A percentile compares a stretch with the other conserved stretches of the same genome.
Conservation (phyloP, 1,140 invertebrate genomes). For the Adelges cooleyi region DNA sequence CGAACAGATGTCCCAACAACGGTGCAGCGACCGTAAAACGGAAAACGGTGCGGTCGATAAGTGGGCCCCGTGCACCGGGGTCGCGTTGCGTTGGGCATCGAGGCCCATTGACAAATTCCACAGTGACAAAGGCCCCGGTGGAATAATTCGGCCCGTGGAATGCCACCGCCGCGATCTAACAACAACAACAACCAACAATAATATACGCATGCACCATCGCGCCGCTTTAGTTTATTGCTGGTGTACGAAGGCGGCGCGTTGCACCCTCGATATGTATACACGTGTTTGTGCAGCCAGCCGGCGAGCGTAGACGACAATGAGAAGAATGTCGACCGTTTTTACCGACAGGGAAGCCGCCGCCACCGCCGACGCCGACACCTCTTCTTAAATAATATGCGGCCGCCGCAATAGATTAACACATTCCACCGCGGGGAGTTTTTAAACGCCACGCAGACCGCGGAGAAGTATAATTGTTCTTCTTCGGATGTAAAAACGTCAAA, state of each 20-base stretch:
- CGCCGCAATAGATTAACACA: constrained; percentile 3
- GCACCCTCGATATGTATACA: background rate
- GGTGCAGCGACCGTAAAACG: background rate
- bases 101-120: background rate
- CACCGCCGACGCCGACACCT: constrained; percentile 7
- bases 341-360: background rate
- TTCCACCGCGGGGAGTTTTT: background rate
- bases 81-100: no score
- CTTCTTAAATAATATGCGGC: background rate
- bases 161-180: background rate
- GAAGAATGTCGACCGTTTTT: background rate
- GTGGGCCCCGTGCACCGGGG: background rate
- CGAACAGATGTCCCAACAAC: no score
- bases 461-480: no score
- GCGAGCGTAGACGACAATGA: background rate
- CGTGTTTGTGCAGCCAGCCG: constrained; percentile 30
- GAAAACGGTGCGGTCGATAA: background rate
- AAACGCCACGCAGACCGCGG: no score
- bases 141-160: no score
- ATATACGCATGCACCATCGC: background rate
- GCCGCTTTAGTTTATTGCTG: background rate
- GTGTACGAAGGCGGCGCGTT: background rate
- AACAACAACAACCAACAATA: background rate
- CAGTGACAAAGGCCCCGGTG: background rate
- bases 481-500: no score